These are phyloP conservation scores for Apis mellifera DNA, from an alignment of 1,140 invertebrate species.

Conservation along the genomic window DNA sequence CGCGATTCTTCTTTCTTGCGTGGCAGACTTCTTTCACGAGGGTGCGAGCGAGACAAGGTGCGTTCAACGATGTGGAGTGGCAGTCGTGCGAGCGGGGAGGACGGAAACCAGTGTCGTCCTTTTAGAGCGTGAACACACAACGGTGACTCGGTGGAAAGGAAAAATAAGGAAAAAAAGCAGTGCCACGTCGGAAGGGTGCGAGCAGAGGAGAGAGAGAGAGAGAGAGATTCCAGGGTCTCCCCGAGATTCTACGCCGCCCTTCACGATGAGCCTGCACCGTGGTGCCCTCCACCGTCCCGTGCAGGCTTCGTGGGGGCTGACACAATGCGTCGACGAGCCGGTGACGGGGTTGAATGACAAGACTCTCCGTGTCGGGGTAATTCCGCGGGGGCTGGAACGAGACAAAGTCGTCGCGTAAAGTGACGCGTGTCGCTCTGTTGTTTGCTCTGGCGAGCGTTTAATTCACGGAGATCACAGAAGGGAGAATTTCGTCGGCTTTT, in stretches of 20 bases:
- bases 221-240: not conserved
- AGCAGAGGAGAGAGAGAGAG: not conserved
- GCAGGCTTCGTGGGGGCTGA: not conserved
- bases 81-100: not conserved
- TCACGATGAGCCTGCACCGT: conserved; percentile 42
- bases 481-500: no score
- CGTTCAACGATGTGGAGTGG: not conserved
- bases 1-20: conserved; percentile 43
- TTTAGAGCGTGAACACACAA: conserved; percentile 40
- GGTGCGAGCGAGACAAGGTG: conserved; percentile 29
- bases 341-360: conserved; percentile 40
- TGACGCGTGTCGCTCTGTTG: conserved; percentile 3
- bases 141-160: conserved; percentile 21
- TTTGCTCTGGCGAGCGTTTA: not conserved
- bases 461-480: no score
- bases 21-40: conserved; percentile 55
- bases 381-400: conserved; percentile 23
- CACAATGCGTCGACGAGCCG: conserved; percentile 44
- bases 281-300: conserved; percentile 54
- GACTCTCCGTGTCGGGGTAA: conserved; percentile 22
- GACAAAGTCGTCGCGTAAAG: conserved; percentile 29
- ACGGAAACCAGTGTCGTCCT: conserved; percentile 27
- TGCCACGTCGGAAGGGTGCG: not conserved
- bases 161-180: conserved; percentile 10
- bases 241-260: not conserved